Conservation (phyloP, 1,140 invertebrate genomes). For the Diachasmimorpha longicaudata region DNA sequence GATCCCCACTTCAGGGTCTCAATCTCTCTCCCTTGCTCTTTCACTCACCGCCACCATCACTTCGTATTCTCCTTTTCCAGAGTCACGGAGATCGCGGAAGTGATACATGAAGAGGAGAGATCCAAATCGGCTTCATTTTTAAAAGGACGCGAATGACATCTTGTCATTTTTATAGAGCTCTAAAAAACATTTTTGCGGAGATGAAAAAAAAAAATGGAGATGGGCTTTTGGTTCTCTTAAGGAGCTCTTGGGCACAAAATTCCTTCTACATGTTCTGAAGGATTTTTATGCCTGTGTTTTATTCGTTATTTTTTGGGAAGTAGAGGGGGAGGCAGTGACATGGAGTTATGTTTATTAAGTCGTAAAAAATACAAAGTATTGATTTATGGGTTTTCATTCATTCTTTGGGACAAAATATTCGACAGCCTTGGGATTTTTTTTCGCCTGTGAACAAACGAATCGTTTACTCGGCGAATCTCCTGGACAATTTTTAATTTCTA, state of each 20-base stretch:
- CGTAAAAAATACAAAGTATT: slow-evolving; percentile 7
- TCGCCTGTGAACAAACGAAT: not conserved
- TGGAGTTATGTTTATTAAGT: not conserved
- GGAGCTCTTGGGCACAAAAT: not conserved
- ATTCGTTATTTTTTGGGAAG: not conserved
- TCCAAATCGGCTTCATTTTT: not conserved
- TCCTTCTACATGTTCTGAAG: not conserved
- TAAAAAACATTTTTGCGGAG: not conserved
- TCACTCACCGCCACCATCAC: not conserved
- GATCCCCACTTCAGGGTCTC: not conserved
- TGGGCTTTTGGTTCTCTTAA: not conserved
- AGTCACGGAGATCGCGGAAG: slow-evolving; percentile 16
- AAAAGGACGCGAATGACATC: not conserved
- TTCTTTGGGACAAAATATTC: not conserved
- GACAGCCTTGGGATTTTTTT: not conserved
- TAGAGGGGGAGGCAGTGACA: not conserved
- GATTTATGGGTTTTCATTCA: not conserved
- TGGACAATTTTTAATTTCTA: no score
- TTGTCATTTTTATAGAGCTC: slow-evolving; percentile 1
- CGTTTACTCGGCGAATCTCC: no score
- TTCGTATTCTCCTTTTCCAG: not conserved
- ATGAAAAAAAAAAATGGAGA: not conserved
- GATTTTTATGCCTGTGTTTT: not conserved
- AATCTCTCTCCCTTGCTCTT: not conserved
- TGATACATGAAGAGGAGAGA: slow-evolving; percentile 10